A percentile compares a stretch with the other conserved stretches of the same genome.
These are phyloP conservation scores for Apodemia mormo DNA, from an alignment of 2,888 invertebrate genomes.

Conservation along the genomic window DNA sequence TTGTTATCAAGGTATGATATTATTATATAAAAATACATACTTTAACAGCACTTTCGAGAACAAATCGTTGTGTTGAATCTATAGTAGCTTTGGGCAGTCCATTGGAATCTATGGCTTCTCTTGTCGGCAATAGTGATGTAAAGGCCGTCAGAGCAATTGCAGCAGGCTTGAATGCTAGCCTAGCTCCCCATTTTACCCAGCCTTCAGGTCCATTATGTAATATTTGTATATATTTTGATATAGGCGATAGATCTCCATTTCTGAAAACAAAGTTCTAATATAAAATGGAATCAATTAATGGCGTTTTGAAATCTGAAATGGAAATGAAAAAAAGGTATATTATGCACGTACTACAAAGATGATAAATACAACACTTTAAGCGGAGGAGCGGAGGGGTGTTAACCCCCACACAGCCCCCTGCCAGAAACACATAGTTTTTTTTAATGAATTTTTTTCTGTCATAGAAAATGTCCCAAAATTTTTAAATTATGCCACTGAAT, in stretches of 20 bases:
- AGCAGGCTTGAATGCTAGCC: conserved; percentile 67
- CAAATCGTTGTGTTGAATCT: conserved; percentile 66
- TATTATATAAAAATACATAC: conserved; percentile 40
- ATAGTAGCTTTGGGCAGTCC: conserved; percentile 69
- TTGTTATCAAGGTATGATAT: too few relatives aligned
- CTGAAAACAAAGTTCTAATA: conserved; percentile 44
- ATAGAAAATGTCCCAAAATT: too few relatives aligned
- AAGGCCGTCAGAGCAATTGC: conserved; percentile 66
- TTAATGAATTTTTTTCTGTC: too few relatives aligned
- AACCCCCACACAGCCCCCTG: too few relatives aligned
- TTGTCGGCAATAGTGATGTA: conserved; percentile 54
- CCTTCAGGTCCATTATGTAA: conserved; percentile 68
- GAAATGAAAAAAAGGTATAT: too few relatives aligned
- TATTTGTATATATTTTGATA: conserved; percentile 69
- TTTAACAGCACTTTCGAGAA: conserved; percentile 66
- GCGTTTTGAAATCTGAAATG: not conserved
- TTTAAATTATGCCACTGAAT: too few relatives aligned
- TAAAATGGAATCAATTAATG: not conserved
- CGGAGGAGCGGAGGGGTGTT: too few relatives aligned
- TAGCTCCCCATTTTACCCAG: conserved; percentile 71
- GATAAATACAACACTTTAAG: too few relatives aligned
- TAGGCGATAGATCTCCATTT: conserved; percentile 58
- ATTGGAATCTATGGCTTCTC: conserved; percentile 58
- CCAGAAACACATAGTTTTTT: too few relatives aligned
- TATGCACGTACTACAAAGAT: too few relatives aligned